Evolutionary conservation across 2,888 invertebrate genomes (phyloP).

Genomic region (Suillia variegata): DNA sequence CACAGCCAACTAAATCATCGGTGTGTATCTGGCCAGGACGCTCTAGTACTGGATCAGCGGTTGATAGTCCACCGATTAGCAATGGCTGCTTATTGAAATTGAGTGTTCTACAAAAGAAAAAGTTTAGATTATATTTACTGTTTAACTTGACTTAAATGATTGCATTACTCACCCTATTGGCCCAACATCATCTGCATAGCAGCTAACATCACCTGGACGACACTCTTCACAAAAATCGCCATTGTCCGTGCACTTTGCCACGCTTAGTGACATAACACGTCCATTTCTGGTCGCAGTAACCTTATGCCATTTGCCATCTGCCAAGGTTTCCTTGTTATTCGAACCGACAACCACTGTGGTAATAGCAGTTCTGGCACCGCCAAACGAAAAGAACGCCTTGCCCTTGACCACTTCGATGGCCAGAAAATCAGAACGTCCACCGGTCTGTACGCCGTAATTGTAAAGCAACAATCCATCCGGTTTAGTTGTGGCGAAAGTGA

Average conservation of each 20-base stretch:
- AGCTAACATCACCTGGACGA: conserved; percentile 78
- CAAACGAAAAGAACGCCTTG: conserved; percentile 86
- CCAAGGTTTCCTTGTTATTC: conserved; percentile 65
- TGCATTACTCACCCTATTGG: conserved; percentile 77
- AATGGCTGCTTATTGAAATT: conserved; percentile 90
- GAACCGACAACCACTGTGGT: conserved; percentile 74
- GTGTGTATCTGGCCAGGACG: conserved; percentile 88
- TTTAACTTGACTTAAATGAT: too few species aligned
- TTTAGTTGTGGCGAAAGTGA: conserved; percentile 89
- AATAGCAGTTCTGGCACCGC: conserved; percentile 86
- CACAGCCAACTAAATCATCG: conserved; percentile 92
- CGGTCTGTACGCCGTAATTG: conserved; percentile 86
- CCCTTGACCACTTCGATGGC: conserved; percentile 88
- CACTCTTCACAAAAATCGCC: conserved; percentile 88
- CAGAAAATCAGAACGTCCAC: conserved; percentile 89
- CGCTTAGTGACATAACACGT: conserved; percentile 82
- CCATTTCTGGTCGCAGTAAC: conserved; percentile 90
- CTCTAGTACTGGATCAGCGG: conserved; percentile 85
- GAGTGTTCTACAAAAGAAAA: conserved; percentile 72
- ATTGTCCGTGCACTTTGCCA: conserved; percentile 81
- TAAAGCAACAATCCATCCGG: conserved; percentile 86
- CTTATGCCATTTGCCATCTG: conserved; percentile 91
- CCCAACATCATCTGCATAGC: conserved; percentile 85
- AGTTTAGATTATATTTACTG: neutral
- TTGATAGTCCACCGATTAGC: conserved; percentile 82